Evolutionary conservation across 1,140 invertebrate species (phyloP), one percentile per base, ranked within the genome.

Genomic region (Drosophila micromelanica): DNA sequence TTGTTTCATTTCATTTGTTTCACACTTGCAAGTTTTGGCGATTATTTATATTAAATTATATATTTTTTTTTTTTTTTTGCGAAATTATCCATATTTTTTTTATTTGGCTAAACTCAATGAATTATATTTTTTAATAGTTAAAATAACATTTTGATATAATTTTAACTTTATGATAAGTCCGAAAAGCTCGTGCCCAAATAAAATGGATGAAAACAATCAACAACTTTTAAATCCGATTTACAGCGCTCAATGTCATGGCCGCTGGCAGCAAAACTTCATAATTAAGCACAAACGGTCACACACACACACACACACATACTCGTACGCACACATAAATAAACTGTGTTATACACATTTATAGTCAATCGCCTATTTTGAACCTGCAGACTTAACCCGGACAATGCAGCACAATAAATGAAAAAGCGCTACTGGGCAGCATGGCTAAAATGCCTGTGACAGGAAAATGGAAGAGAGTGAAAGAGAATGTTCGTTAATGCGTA

Each of bases 301-400:
- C n/a, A 45, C n/a, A 56, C 52, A 1, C 7, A 23, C 54, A 27
- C 12, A 12, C 12, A 3, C 23, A 12, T 11, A n/a, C 7, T 23
- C 30, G 37, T 32, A 13, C 9, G n/a, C 27, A 43, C 15, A 27
- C 13, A 35, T 11, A 35, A 4, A 11, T 8, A 12, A 37, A 42
- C n/a, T 46, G 42, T 8, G 12, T 11, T 65, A n/a, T 9, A 35
- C 38, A 51, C 56, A 63, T 40, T 43, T 43, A 32, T 38, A 30
- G 40, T 52, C 49, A 62, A 70, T 63, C 59, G 42, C 37, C 42
- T 46, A 45, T 49, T 64, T 61, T 76, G 73, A 76, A 68, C 74
- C 74, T 63, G 45, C 30, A 43, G 59, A 56, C 55, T 70, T 61
- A 73, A 62, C 69, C 48, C 63, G 60, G 42, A 77, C 75, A 77